Conservation (phyloP, 2,888 invertebrate genomes). For the Amblyjoppa fuscipennis region DNA sequence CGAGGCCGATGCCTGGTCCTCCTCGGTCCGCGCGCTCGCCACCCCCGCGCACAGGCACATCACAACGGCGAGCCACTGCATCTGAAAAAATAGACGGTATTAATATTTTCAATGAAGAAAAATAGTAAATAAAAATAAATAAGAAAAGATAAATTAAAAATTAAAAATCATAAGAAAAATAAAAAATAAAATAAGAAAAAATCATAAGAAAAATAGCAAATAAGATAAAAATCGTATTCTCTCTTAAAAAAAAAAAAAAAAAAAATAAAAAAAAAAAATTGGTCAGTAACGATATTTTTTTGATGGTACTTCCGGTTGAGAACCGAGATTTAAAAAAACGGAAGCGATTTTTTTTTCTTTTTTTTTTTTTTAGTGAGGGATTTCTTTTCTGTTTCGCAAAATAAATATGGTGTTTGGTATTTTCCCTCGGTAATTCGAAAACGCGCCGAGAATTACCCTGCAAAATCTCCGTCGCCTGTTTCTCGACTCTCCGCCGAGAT, state of each 20-base stretch:
- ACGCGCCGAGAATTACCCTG: not conserved
- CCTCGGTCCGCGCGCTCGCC: slow-evolving; percentile 80
- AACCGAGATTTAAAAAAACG: no score
- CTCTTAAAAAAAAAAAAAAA: not conserved
- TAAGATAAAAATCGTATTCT: not conserved
- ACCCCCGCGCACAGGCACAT: slow-evolving; percentile 78
- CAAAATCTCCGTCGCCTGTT: not conserved
- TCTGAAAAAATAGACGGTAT: slow-evolving; percentile 71
- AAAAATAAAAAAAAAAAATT: not conserved
- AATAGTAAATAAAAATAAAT: no score
- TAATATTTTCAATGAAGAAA: not conserved
- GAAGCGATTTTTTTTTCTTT: not conserved
- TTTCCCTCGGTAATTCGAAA: not conserved
- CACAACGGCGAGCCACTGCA: slow-evolving; percentile 79
- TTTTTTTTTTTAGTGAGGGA: not conserved
- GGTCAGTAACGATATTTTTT: not conserved
- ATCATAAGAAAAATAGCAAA: no score
- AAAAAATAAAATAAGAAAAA: no score
- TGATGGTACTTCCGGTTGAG: not conserved
- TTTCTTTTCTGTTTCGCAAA: not conserved
- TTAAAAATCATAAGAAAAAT: no score
- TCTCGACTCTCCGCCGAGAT: slow-evolving; percentile 48
- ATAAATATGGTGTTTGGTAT: not conserved
- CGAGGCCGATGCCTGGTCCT: slow-evolving; percentile 78
- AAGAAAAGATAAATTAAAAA: no score